Base-by-base conservation (phyloP, 2,113 vertebrate species). In the Ceyx melanurus region DNA sequence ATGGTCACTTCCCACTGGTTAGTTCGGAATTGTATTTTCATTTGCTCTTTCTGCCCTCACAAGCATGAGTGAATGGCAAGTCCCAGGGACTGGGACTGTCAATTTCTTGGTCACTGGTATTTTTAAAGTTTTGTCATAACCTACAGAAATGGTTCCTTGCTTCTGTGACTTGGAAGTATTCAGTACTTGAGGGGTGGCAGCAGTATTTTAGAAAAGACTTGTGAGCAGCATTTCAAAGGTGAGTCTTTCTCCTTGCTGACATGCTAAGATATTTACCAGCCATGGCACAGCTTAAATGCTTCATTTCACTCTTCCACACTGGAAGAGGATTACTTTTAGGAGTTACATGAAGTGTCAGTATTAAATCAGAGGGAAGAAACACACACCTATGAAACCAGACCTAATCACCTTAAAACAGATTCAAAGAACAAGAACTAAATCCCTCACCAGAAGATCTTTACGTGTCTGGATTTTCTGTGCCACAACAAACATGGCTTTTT, bases 381-480 rank as follows among this genome's bases (percentile, higher is more conserved):
- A 7, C 11, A 15, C 3, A 19, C 10, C 16, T 3, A 37, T 8
- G 16, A 10, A 20, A 29, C 29, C 33, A 94, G 92, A 75, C 23
- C 16, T 23, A 95, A 91, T 17, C 67, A 86, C 58, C 62, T 93
- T 64, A 83, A 28, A 61, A 35, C 11, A 57, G 73, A 40, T 9
- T 31, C 29, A 37, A 77, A 77, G 72, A 60, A 45, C 3, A 43
- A 86, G 90, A 74, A 77, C 5, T 62, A 64, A 88, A 71, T 26
- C 43, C 54, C 98, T 98, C 95, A 99, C 99, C 98, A 99, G 77
- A 13, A 99, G 97, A 96, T 99, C 99, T 97, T 99, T 99, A 42
- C 98, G 98, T 13, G 98, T 98, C 96, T 99, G 99, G 95, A 99
- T 99, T 97, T 99, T 99, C 98, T 99, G 99, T 28, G 97, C 96